Base-by-base conservation (phyloP, 2,797 vertebrate species). In the Propithecus deckenii region DNA sequence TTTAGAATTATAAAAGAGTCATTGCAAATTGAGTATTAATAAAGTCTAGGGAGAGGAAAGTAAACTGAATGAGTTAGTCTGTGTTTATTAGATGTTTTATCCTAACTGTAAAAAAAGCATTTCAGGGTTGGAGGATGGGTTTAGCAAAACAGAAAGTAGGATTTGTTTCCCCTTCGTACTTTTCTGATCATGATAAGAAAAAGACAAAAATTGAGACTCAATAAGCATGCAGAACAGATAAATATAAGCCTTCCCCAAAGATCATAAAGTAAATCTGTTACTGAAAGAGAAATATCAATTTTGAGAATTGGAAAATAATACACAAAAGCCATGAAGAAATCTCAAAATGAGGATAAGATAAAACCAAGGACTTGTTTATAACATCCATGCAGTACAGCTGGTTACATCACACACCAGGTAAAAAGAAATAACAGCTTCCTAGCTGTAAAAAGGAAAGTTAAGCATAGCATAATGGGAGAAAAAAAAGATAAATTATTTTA, bases 191-290 rank as follows among this genome's bases (percentile, higher is more conserved):
- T 61, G 18, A 30, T 67, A 61, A 89, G 55, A 83, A 41, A 89
- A 25, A 75, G 35, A 48, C 43, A 46, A 88, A 94, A 61, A n/a
- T 1, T 38, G 76, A 84, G 20, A 2, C 2, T 86, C 81, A 43
- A 35, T 52, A 84, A 91, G 10, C 32, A 28, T 89, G 43, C 20
- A 87, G 52, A 75, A 91, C 25, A 91, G 22, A 80, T n/a, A 81
- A 92, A 92, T 46, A 76, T 30, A 93, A 93, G 38, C 7, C 46
- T 92, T 48, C 25, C 75, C 57, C 50, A 52, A 87, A 92, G 75
- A 96, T 46, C 72, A 32, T 72, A 71, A 92, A 61, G 52, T 32
- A 78, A 72, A 22, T 80, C 38, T 91, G 28, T 76, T 94, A 97
- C 61, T 83, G 25, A 95, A 78, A 52, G 25, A 95, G 69, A 91